These are phyloP conservation scores for Todiramphus saurophagus DNA, from an alignment of 2,113 vertebrate species.

Conservation along the genomic window DNA sequence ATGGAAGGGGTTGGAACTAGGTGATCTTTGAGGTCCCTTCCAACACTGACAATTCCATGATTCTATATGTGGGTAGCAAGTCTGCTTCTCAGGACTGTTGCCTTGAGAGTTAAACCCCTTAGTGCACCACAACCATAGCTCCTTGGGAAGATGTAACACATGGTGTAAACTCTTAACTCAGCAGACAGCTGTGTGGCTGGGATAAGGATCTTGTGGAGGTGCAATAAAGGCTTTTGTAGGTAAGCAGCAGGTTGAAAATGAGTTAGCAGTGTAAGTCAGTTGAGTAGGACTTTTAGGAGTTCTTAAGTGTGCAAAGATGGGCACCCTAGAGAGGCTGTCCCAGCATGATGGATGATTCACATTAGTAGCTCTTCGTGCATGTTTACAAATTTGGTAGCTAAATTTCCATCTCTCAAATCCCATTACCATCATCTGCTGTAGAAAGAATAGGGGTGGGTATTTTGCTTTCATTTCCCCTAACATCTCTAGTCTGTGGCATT, in stretches of 20 bases:
- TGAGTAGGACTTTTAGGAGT: background rate
- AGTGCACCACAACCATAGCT: background rate
- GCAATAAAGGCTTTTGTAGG: background rate
- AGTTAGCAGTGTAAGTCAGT: background rate
- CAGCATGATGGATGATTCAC: background rate
- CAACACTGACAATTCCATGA: no score
- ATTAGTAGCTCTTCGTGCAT: background rate
- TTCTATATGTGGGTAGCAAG: fast-evolving
- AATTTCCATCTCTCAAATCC: background rate
- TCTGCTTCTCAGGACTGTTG: background rate
- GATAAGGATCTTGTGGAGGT: background rate
- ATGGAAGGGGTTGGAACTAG: no score
- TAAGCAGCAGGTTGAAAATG: background rate
- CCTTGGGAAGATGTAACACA: background rate
- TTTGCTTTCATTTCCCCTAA: background rate
- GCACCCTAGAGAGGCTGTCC: background rate
- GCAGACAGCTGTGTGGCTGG: background rate
- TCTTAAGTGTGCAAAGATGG: background rate
- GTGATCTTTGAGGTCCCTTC: no score
- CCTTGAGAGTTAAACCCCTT: background rate
- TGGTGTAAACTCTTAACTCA: background rate
- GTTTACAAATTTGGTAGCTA: background rate
- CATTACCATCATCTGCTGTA: background rate
- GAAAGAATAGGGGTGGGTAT: background rate
- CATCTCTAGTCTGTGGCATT: background rate